Conservation (phyloP, 2,113 vertebrate species). For the Chionis minor region DNA sequence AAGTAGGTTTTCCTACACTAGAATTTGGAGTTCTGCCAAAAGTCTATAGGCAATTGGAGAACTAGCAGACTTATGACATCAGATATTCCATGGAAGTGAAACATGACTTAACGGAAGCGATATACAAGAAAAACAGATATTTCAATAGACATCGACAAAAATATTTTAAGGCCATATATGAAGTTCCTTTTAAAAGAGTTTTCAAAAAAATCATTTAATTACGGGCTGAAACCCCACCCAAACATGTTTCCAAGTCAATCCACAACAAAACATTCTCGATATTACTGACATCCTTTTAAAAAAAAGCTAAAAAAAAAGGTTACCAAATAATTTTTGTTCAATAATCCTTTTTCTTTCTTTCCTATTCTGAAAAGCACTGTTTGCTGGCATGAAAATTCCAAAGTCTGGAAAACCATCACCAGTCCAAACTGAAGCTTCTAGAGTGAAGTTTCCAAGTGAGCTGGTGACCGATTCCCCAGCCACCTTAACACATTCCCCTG, state of each 20-base stretch:
- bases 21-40: slow-evolving; percentile 24
- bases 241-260: neutral
- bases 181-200: neutral
- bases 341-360: neutral
- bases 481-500: neutral
- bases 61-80: neutral
- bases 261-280: neutral
- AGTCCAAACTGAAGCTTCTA: neutral
- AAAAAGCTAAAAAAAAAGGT: neutral
- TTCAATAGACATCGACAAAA: neutral
- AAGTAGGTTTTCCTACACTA: neutral
- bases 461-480: neutral
- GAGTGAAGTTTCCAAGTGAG: neutral
- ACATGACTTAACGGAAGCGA: slow-evolving; percentile 16
- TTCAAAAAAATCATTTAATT: neutral
- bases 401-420: neutral
- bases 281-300: accelerated
- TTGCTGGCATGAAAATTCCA: neutral
- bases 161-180: neutral
- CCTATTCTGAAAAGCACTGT: neutral
- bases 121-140: neutral
- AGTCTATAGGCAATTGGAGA: slow-evolving; percentile 8
- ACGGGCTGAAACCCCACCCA: neutral
- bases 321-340: neutral
- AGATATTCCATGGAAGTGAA: slow-evolving; percentile 53